Base-by-base conservation (phyloP, 2,888 invertebrate genomes). In the Anorthoa munda region DNA sequence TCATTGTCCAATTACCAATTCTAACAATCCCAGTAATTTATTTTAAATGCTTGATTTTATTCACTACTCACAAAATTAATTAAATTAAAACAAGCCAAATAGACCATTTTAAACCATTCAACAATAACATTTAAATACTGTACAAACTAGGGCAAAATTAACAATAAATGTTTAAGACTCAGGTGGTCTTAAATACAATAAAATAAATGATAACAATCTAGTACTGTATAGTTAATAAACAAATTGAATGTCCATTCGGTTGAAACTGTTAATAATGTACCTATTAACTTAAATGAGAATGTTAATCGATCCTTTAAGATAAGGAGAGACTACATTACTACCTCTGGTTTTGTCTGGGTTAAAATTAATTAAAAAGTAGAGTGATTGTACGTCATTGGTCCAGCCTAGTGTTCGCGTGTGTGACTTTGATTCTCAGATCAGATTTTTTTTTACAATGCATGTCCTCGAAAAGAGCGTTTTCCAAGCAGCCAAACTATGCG, bases 141-240 rank as follows among this genome's bases (percentile, higher is more conserved):
- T 23, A 53, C 59, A 63, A 63, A 74, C 67, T 67, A 63, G 61
- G 51, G 9, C 60, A 51, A 51, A 21, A 56, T 48, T 46, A 13
- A 31, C 26, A 59, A 48, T 26, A 26, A 39, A 60, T 18, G 7
- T 31, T 59, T 53, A 18, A 58, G 18, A 26, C n/a, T 18, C 77
- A 81, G 60, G 67, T 77, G 59, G 59, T 31, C 63, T 64, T 59
- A 21, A 51, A 55, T 9, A 56, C 12, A 39, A 59, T 67, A 31
- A 64, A 77, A 72, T 81, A 72, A 71, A 67, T 4, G 46, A 68
- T 68, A 39, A 48, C 31, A 15, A 71, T 78, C 56, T 51, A 13
- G 9, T 46, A 21, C 18, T 4, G 26, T 13, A 23, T 17, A 21
- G 46, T 53, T n/a, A 31, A 64, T 51, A 59, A 77, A 81, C 48